These are phyloP conservation scores for Drosophila flavopinicola DNA, from an alignment of 2,888 invertebrate genomes.

Conservation along the genomic window DNA sequence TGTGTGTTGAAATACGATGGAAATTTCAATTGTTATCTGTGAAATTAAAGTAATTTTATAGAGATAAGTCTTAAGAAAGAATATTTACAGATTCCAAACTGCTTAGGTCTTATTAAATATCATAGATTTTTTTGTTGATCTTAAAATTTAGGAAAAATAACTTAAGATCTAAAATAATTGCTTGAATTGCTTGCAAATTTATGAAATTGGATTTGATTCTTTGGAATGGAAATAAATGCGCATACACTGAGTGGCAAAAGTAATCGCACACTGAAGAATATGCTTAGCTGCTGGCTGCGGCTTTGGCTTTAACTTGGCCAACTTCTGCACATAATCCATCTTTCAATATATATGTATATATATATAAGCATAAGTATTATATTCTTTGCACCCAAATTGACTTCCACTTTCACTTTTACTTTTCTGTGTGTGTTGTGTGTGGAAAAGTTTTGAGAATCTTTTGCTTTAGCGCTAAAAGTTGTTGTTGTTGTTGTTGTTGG, in stretches of 20 bases:
- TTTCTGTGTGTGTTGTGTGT: slow-evolving; percentile 27
- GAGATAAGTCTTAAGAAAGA: no score
- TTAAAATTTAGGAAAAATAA: no score
- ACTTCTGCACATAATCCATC: slow-evolving; percentile 35
- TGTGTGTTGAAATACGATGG: not conserved
- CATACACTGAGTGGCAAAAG: not conserved
- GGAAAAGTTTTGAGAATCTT: slow-evolving; percentile 67
- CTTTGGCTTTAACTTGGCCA: slow-evolving; percentile 9
- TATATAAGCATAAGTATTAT: slow-evolving; percentile 7
- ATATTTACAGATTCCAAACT: no score
- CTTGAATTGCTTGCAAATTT: no score
- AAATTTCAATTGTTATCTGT: slow-evolving; percentile 2
- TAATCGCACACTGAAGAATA: not conserved
- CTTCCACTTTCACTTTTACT: slow-evolving; percentile 61
- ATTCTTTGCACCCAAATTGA: slow-evolving; percentile 47
- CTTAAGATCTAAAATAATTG: no score
- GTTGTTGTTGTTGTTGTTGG: slow-evolving; percentile 23
- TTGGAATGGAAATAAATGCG: no score
- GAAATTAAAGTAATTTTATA: not conserved
- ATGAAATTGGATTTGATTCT: no score
- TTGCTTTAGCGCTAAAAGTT: slow-evolving; percentile 41
- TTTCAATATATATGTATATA: slow-evolving; percentile 16
- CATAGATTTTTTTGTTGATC: no score
- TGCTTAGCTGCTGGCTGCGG: not conserved
- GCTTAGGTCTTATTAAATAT: no score